phyloP scores from a whole-genome alignment of 1,140 invertebrate genomes.

The Stegodyphus dumicola region DNA sequence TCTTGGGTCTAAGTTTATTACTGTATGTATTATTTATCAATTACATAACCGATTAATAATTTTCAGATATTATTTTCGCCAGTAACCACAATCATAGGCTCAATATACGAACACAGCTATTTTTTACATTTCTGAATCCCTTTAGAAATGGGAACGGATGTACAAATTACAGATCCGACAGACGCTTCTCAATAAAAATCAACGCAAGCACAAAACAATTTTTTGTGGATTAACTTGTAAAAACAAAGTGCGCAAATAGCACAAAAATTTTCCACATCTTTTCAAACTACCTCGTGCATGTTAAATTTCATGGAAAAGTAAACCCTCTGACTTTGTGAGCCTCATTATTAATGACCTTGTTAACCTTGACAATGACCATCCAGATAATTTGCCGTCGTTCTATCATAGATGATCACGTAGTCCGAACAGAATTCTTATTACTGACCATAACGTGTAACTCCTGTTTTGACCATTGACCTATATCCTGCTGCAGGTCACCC shows the following conservation, averaged over 20 bases:
- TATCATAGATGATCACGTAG: not conserved
- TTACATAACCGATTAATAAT: too few species aligned
- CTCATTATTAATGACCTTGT: slow-evolving; percentile 5
- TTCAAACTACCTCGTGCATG: not conserved
- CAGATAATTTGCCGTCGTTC: not conserved
- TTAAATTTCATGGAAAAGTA: slow-evolving; percentile 10
- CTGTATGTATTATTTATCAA: too few species aligned
- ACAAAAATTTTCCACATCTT: not conserved
- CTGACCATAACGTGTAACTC: not conserved
- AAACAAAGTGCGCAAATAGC: too few species aligned
- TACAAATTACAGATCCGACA: not conserved
- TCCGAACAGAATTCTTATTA: not conserved
- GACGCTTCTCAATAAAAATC: too few species aligned
- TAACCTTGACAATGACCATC: not conserved
- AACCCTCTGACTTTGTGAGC: not conserved
- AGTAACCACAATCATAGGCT: too few species aligned
- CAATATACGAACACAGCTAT: too few species aligned
- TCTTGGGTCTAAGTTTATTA: too few species aligned
- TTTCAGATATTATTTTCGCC: too few species aligned
- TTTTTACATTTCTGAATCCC: too few species aligned
- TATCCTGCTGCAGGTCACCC: not conserved
- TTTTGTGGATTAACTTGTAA: too few species aligned
- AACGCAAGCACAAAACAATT: too few species aligned
- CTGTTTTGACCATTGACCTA: slow-evolving; percentile 8
- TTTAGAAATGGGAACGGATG: not conserved